Evolutionary conservation across 1,140 invertebrate genomes (phyloP).

Genomic region (Drosophila kohkoa): DNA sequence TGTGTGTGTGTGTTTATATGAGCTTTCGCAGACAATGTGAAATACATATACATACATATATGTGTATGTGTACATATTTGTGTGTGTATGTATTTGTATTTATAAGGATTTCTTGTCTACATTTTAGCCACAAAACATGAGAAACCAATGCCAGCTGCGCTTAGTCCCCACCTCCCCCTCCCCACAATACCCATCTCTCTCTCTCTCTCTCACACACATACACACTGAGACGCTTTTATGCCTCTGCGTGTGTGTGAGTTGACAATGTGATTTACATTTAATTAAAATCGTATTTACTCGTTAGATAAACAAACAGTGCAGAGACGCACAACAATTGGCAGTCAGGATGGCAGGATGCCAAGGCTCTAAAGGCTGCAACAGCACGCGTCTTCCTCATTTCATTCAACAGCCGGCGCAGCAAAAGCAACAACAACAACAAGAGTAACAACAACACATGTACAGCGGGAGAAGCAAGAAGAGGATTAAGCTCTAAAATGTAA

Average conservation of each 20-base stretch:
- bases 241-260: conserved; percentile 53
- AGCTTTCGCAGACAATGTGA: not conserved
- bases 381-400: conserved; percentile 22
- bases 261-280: conserved; percentile 83
- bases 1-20: not conserved
- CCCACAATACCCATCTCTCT: not conserved
- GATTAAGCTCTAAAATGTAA: conserved; percentile 26
- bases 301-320: conserved; percentile 75
- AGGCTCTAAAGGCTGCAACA: conserved; percentile 6
- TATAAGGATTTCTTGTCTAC: conserved; percentile 45
- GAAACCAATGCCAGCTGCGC: conserved; percentile 46
- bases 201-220: conserved; percentile 9
- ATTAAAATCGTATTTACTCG: conserved; percentile 83
- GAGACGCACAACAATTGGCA: conserved; percentile 10
- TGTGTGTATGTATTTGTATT: conserved; percentile 5
- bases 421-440: not conserved
- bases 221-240: conserved; percentile 57
- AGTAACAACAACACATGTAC: not conserved
- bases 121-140: conserved; percentile 47
- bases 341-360: not conserved
- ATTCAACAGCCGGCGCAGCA: not conserved
- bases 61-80: conserved; percentile 5
- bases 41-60: not conserved
- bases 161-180: not conserved
- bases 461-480: not conserved